phyloP scores from a whole-genome alignment of 1,140 invertebrate genomes.

The Laodelphax striatellus region DNA sequence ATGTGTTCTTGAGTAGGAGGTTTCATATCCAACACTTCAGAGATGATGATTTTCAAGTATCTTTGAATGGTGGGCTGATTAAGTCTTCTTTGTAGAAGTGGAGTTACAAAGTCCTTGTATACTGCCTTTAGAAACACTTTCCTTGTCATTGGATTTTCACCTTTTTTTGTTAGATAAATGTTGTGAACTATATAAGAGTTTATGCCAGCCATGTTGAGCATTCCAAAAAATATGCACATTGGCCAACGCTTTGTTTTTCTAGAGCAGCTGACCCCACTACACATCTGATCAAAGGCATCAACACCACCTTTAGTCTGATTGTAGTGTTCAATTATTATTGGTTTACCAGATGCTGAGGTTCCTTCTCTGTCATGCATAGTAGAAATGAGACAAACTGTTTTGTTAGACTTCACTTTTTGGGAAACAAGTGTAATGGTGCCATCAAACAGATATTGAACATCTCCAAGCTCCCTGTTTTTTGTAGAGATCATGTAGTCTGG shows the following conservation, averaged over 20 bases:
- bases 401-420: constrained; percentile 25
- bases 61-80: neutral
- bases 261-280: constrained; percentile 22
- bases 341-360: constrained; percentile 16
- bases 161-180: neutral
- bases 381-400: constrained; percentile 22
- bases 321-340: constrained; percentile 20
- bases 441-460: constrained; percentile 24
- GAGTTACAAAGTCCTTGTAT: neutral
- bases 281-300: constrained; percentile 28
- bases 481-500: constrained; percentile 2
- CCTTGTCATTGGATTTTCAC: constrained; percentile 8
- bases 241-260: constrained; percentile 28
- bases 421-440: constrained; percentile 28
- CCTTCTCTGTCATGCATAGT: constrained; percentile 21
- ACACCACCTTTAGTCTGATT: constrained; percentile 27
- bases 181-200: constrained; percentile 16
- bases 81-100: constrained; percentile 2
- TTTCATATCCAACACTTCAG: neutral
- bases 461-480: constrained; percentile 5
- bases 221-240: constrained; percentile 26
- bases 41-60: constrained; percentile 2
- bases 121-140: constrained; percentile 2
- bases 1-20: neutral
- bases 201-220: constrained; percentile 21